Evolutionary conservation across 2,113 vertebrate genomes (phyloP), one percentile per base, ranked within the genome.

Genomic region (Trogon melanurus): DNA sequence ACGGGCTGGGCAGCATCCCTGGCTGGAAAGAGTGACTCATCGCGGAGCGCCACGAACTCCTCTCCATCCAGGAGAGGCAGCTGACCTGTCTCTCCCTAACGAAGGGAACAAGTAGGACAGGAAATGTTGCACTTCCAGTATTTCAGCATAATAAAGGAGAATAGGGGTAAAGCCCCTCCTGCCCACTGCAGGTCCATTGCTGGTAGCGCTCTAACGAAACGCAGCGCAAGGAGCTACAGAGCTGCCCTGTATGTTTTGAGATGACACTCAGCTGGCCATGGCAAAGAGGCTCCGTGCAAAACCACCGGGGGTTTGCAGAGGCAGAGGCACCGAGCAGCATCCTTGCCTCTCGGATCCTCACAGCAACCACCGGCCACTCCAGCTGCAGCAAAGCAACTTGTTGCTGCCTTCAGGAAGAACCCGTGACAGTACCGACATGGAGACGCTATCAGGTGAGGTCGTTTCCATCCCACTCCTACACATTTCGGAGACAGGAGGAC

Each of bases 271-370:
- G 34, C 41, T 25, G 14, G 53, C 74, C 29, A 3, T 5, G 53
- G 6, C 53, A 5, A 3, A 44, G 29, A 44, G 72, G 53, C 23
- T 79, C 70, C n/a, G 2, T 2, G 53, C 83, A 48, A 75, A 70
- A 26, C 11, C 38, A 5, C 5, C 0, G 0, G 16, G 36, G 13
- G 6, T 0, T 2, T 10, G 27, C 1, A 11, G 30, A 10, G 66
- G 53, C 62, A 50, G 74, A 34, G 56, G 73, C 56, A 13, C 53
- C 1, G 13, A 56, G 78, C 67, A 62, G 61, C 69, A 34, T 11
- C 56, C 12, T 48, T 10, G 15, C n/a, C 34, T 36, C 65, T 21
- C 1, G 0, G 15, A 14, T 3, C 60, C 69, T 38, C 30, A 1
- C 66, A 4, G 5, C 8, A 23, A 13, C n/a, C 81, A 6, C 53